Conservation (phyloP, 2,113 vertebrate genomes). For the Gavialis gangeticus region DNA sequence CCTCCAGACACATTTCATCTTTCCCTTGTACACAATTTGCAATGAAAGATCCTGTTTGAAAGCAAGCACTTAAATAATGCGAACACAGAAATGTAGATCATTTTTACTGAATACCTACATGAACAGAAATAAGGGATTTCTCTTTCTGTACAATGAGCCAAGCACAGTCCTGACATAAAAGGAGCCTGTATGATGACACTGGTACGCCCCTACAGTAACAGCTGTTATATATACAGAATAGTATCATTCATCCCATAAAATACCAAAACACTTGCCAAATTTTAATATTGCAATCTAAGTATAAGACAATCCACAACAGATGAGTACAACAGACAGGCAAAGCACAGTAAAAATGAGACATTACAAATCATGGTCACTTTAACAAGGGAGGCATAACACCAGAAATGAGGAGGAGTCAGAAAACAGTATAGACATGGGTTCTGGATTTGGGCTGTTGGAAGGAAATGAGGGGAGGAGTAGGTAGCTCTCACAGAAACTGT, state of each 20-base stretch:
- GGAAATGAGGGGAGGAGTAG: background rate
- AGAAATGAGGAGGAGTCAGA: background rate
- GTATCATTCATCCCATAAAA: background rate
- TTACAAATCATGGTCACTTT: background rate
- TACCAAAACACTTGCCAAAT: background rate
- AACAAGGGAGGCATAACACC: background rate
- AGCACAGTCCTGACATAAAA: background rate
- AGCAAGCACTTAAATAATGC: background rate
- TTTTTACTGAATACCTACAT: background rate
- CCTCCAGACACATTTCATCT: constrained; percentile 23
- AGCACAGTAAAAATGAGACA: background rate
- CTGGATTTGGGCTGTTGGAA: background rate
- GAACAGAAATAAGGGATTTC: background rate
- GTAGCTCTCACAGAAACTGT: background rate
- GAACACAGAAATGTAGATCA: background rate
- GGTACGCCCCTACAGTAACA: background rate
- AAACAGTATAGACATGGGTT: background rate
- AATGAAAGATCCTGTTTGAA: background rate
- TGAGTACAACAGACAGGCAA: background rate
- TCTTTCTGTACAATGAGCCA: background rate
- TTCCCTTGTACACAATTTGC: background rate
- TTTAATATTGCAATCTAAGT: background rate
- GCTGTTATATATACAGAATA: background rate
- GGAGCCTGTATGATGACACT: background rate
- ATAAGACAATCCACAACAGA: background rate